Evolutionary conservation across 2,113 vertebrate species (phyloP), one percentile per base, ranked within the genome.

Genomic region (Ctenomys sociabilis): DNA sequence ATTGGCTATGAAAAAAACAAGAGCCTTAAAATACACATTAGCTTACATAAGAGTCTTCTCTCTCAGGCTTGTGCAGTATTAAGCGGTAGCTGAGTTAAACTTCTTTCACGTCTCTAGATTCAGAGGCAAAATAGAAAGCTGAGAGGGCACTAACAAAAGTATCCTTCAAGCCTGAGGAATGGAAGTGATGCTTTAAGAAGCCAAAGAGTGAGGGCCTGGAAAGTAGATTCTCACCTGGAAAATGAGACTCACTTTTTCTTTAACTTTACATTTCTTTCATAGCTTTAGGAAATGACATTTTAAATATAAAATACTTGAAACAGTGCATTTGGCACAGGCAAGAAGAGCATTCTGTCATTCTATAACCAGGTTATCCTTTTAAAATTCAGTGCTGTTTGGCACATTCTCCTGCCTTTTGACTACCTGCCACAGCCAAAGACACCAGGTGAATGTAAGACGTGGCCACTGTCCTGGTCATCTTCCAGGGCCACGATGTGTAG

Each of bases 11-110:
- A 88, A 96, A 93, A 35, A 49, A 82, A 70, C 90, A 61, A 59
- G n/a, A 97, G 21, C 61, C 95, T 97, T 96, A 96, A 97, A 97
- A 98, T 98, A 97, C 96, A 94, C 88, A 93, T 94, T 10, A 10
- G 63, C 96, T 98, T 98, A 95, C 97, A 19, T 97, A 97, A 97
- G 92, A 95, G 94, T 96, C 95, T 93, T 95, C 94, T 95, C 43
- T 97, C 92, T 88, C 66, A 64, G 30, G 37, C 92, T 54, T 95
- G 86, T 97, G 96, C 93, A 80, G 82, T 95, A 96, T 97, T 95
- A 97, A 95, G 95, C 85, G 35, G 70, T 95, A 87, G 32, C 91
- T 97, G 97, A 96, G 93, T 98, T 95, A 97, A 84, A 92, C 68
- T 81, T 96, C 66, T 95, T 97, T 40, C 95, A 91, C 59, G 5